These are phyloP conservation scores for Lasiurus cinereus DNA, from an alignment of 2,113 vertebrate species.

Conservation along the genomic window DNA sequence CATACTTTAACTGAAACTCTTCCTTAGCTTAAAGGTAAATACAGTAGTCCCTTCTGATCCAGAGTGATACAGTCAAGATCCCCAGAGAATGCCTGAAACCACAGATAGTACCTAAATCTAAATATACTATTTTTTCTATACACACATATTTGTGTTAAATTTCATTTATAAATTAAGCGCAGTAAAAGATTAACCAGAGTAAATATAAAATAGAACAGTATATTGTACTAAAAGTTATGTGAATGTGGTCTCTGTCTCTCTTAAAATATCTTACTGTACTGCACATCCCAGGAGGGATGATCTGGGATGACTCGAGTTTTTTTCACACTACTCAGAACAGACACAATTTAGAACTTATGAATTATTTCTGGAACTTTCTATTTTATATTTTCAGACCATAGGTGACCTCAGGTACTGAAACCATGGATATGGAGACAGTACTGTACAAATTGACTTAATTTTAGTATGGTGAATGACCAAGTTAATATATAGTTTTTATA, in stretches of 20 bases:
- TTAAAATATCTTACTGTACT: neutral
- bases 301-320: neutral
- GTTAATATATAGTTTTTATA: conserved; percentile 38
- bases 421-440: neutral
- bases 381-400: neutral
- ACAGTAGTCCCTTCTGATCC: neutral
- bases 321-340: neutral
- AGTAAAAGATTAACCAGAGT: neutral
- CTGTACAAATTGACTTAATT: neutral
- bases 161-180: neutral
- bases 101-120: neutral
- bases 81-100: neutral
- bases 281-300: neutral
- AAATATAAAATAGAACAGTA: neutral
- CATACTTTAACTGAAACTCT: conserved; percentile 11
- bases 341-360: neutral
- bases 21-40: neutral
- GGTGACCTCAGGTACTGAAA: neutral
- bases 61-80: neutral
- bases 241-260: neutral
- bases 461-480: conserved; percentile 8
- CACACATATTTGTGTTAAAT: neutral
- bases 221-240: neutral
- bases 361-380: neutral
- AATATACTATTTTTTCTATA: neutral